Evolutionary conservation across 1,140 invertebrate species (phyloP), one percentile per base, ranked within the genome.

Genomic region (Drosophila ercepeae): DNA sequence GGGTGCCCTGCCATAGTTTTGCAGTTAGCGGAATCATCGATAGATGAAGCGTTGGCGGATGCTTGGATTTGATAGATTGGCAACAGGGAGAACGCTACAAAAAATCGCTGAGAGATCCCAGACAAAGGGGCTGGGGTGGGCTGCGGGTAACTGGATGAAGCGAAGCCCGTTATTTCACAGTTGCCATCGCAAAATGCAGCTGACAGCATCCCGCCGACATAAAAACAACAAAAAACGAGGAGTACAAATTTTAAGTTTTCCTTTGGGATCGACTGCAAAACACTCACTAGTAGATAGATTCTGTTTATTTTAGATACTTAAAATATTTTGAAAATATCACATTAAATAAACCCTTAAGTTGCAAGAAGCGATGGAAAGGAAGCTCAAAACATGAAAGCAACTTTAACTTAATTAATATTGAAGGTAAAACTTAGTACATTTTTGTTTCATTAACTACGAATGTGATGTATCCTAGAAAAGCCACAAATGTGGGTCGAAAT

Each of bases 11-110:
- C 32, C 11, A 73, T 74, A 73, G 70, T 73, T 73, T 46, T 23
- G 14, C 50, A 55, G 44, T 73, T 57, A 53, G 71, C 59, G 21
- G 57, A 73, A 49, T 44, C 71, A 50, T 74, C 59, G 51, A 57
- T 73, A 60, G 68, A 49, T 58, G 68, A 64, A 41, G 60, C 42
- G 60, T 39, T 19, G 60, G 42, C 50, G 48, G 44, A 59, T 54
- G 68, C 55, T 61, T 61, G 68, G 50, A 61, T 48, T 72, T 72
- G 68, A 72, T 72, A 72, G 69, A 72, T 72, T 72, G 69, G 69
- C 48, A 72, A 65, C 63, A 45, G 59, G 55, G 45, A 48, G 36
- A 16, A 14, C 14, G 36, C 3, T 36, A 36, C 13, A 36, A 36
- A 36, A 36, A 54, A 68, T 34, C 39, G 21, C 14, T 7, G 21